Evolutionary conservation across 2,888 invertebrate species (phyloP).

Genomic region (Ophioninae sp.): DNA sequence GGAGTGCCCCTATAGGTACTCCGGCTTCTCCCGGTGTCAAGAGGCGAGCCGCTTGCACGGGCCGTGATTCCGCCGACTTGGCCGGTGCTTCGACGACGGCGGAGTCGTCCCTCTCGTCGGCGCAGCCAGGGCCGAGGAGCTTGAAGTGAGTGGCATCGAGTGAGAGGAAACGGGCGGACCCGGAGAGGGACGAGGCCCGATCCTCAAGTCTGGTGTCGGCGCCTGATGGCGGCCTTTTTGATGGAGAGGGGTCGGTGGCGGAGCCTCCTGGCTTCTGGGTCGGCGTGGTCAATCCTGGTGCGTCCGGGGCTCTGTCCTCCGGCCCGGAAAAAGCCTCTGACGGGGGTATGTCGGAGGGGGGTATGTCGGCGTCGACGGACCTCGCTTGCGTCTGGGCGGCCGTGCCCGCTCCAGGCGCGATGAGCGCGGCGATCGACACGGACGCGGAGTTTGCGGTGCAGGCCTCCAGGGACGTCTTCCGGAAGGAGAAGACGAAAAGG

Average conservation of each 20-base stretch:
- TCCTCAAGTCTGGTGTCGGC: too few relatives aligned
- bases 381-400: neutral
- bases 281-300: too few relatives aligned
- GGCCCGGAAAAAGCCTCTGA: too few relatives aligned
- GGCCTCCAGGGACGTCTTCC: neutral
- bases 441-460: neutral
- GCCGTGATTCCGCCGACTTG: neutral
- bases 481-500: neutral
- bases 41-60: neutral
- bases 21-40: neutral
- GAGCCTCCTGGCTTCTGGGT: too few relatives aligned
- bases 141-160: neutral
- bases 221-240: too few relatives aligned
- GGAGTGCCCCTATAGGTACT: neutral
- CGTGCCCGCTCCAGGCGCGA: neutral
- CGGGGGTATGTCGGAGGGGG: neutral
- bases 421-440: too few relatives aligned
- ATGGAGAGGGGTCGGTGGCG: too few relatives aligned
- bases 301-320: too few relatives aligned
- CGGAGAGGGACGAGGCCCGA: neutral
- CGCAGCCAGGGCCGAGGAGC: neutral
- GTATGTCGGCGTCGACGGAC: neutral
- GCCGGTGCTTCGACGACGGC: neutral
- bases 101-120: neutral
- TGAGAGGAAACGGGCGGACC: neutral